Evolutionary conservation across 2,797 vertebrate genomes (phyloP), one percentile per base, ranked within the genome.

Genomic region (Gymnoscopelus braueri): DNA sequence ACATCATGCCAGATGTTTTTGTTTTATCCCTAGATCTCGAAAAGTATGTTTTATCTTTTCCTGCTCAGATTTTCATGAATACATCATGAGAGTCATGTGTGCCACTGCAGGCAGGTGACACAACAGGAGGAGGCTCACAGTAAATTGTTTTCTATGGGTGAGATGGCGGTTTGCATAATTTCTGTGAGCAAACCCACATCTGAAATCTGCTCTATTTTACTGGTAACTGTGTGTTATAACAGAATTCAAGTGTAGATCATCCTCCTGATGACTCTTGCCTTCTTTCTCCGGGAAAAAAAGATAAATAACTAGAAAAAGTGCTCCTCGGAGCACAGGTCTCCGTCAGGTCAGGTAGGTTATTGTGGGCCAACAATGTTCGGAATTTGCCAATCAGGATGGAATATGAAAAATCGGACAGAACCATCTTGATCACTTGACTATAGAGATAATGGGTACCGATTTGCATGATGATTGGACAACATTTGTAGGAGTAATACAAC

Each of bases 31-130:
- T 14, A 67, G 55, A 74, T 68, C 56, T 69, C 69, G 80, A 69
- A 73, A 72, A 75, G 53, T 67, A 72, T 69, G 67, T 64, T 58
- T 62, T 60, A 72, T 72, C 62, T 58, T 48, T 60, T 48, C 62
- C 14, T 15, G 7, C 35, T 69, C 65, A 52, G 64, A 79, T 80
- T 73, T 83, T 78, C 66, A 74, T 75, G 75, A 81, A 84, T 77
- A 63, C 66, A 75, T 81, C 67, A 67, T n/a, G 62, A 52, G 51
- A 64, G 44, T 75, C 67, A 11, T 6, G n/a, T 64, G 74, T 71
- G 23, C 6, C 58, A 32, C 32, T 47, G 72, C 47, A 69, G 60
- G 19, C 58, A 51, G 67, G 57, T 70, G 77, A 71, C 24, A 10
- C 66, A 9, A 10, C 8, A 3, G 72, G 49, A 70, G 58, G 48